Evolutionary conservation across 1,140 invertebrate species (phyloP), one percentile per base, ranked within the genome.

Genomic region (Drosophila pseudoobscura): DNA sequence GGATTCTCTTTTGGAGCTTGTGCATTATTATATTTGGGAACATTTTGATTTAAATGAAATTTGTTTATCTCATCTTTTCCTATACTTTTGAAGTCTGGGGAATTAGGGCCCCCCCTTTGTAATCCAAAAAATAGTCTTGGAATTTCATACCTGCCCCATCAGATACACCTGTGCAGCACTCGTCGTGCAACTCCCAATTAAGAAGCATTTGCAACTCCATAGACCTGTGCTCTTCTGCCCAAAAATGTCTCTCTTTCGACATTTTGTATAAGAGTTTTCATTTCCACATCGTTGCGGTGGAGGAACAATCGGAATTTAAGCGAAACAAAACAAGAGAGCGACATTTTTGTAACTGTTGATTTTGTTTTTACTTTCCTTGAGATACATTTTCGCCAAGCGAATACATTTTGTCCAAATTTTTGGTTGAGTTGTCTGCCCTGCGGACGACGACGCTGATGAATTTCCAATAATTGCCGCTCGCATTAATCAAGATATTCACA

Each of bases 261-360:
- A 39, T 9, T 6, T 6, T 6, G 77, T 84, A 82, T 74, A 53
- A 80, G 77, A 87, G 77, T 75, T 73, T 79, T 49, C 61, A 46
- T 13, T 74, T 31, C 20, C 55, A 63, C 24, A 24, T 24, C 22
- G 39, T 59, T 65, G 0, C 45, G 3, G 11, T 11, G 22, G 22
- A 29, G 49, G 43, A 65, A 66, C 50, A 29, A 17, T 0, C 72
- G 78, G 56, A 5, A 47, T 26, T 13, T 11, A n/a, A 44, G 24
- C 49, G 82, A 31, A 85, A 82, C 78, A 83, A 75, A 85, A 82
- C 74, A 88, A 83, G 4, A 75, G 60, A 58, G 50, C 56, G 24
- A 46, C 52, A 52, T 73, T 62, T 2, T 5, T 31, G 7, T 52
- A 85, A 80, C 82, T 87, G 80, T 85, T 85, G 80, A 87, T 85